These are phyloP conservation scores for Oscheius sp. DNA, from an alignment of 1,140 invertebrate species.

Conservation along the genomic window DNA sequence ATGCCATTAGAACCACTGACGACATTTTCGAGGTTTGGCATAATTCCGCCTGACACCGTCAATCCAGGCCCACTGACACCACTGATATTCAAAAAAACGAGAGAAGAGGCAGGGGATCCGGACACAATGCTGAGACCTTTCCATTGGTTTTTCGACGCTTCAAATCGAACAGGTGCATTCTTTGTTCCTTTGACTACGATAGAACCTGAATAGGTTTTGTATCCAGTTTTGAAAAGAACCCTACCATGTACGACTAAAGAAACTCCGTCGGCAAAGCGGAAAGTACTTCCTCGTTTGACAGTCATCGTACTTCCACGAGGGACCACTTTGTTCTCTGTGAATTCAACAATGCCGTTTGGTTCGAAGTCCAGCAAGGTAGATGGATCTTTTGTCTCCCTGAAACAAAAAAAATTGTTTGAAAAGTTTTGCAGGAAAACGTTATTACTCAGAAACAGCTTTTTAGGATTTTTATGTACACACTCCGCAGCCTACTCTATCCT, in stretches of 20 bases:
- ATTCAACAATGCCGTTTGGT: neutral
- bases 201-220: neutral
- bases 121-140: conserved; percentile 1
- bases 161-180: neutral
- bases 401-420: neutral
- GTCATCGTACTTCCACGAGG: conserved; percentile 6
- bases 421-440: no score
- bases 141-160: neutral
- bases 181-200: conserved; percentile 10
- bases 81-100: conserved; percentile 11
- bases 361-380: neutral
- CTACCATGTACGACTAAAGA: conserved; percentile 11
- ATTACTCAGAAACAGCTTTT: no score
- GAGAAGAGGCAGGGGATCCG: neutral
- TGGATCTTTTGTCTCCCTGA: neutral
- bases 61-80: conserved; percentile 11
- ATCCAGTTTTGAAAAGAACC: neutral
- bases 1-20: conserved; percentile 12
- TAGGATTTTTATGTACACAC: no score
- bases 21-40: conserved; percentile 15
- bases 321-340: neutral
- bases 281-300: neutral
- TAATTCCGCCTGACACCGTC: neutral
- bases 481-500: no score
- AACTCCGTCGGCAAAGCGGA: neutral